A percentile compares a stretch with the other conserved stretches of the same genome.
phyloP scores from a whole-genome alignment of 2,797 vertebrate species.

The Harpagifer antarcticus region DNA sequence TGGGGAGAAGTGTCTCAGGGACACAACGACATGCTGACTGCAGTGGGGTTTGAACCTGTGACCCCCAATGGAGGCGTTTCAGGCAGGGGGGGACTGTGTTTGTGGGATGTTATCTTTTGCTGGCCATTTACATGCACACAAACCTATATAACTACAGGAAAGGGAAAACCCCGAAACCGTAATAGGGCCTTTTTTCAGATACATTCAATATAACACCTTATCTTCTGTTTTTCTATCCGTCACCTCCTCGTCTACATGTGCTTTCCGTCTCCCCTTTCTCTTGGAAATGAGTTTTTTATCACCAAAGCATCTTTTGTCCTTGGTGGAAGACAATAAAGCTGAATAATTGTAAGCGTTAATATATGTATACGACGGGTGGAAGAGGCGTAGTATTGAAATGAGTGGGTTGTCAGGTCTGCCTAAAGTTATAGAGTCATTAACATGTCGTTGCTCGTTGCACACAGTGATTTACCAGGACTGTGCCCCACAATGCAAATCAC shows the following conservation, averaged over 20 bases:
- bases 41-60: no score
- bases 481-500: constrained; percentile 19
- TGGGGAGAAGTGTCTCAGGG: no score
- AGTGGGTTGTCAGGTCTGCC: constrained; percentile 25
- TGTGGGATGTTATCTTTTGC: no score
- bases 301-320: constrained; percentile 34
- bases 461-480: constrained; percentile 35
- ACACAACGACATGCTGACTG: no score
- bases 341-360: constrained; percentile 47
- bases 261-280: constrained; percentile 9
- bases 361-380: constrained; percentile 19
- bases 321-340: constrained; percentile 35
- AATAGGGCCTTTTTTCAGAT: neutral
- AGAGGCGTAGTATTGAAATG: neutral
- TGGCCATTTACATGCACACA: no score
- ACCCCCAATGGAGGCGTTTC: no score
- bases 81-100: no score
- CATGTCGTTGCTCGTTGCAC: constrained; percentile 6
- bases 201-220: constrained; percentile 11
- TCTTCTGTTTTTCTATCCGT: constrained; percentile 10
- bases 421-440: constrained; percentile 55
- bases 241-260: neutral
- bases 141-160: no score
- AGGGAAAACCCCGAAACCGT: no score
- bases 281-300: constrained; percentile 5